phyloP scores from a whole-genome alignment of 1,140 invertebrate genomes.

The Uloborus diversus region DNA sequence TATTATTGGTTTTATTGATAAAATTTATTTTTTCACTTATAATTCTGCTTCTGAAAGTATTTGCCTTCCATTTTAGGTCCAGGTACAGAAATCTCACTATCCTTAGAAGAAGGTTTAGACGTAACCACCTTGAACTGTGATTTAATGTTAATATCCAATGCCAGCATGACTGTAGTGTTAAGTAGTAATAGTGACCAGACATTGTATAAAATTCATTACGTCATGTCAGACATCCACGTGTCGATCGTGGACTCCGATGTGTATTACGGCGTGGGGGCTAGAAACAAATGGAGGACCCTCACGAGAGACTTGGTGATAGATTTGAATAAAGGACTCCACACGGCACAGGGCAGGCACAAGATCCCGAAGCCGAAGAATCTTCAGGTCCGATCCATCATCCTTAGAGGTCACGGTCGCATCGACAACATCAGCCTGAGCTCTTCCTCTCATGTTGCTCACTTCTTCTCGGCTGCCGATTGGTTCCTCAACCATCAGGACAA shows the following conservation, averaged over 20 bases:
- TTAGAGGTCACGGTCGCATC: constrained; percentile 80
- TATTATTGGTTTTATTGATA: no score
- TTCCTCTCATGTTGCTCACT: constrained; percentile 86
- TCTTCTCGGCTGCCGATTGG: constrained; percentile 93
- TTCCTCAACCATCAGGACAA: constrained; percentile 87
- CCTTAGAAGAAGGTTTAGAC: constrained; percentile 38
- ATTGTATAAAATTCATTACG: constrained; percentile 83
- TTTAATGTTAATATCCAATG: constrained; percentile 70
- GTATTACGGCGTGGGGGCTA: constrained; percentile 83
- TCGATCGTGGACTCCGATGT: constrained; percentile 79
- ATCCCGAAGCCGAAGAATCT: constrained; percentile 66
- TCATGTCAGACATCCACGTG: constrained; percentile 77
- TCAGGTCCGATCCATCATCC: constrained; percentile 72
- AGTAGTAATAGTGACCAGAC: constrained; percentile 81
- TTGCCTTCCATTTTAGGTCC: no score
- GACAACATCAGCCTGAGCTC: constrained; percentile 86
- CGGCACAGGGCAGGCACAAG: constrained; percentile 71
- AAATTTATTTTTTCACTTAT: no score
- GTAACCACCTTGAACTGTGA: constrained; percentile 48
- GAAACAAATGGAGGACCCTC: constrained; percentile 78
- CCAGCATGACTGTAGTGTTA: constrained; percentile 79
- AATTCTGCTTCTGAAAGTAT: no score
- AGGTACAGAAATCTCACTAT: constrained; percentile 18
- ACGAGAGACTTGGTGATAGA: constrained; percentile 91
- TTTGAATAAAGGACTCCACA: constrained; percentile 84